phyloP scores from a whole-genome alignment of 2,113 vertebrate species.

The Tichodroma muraria region DNA sequence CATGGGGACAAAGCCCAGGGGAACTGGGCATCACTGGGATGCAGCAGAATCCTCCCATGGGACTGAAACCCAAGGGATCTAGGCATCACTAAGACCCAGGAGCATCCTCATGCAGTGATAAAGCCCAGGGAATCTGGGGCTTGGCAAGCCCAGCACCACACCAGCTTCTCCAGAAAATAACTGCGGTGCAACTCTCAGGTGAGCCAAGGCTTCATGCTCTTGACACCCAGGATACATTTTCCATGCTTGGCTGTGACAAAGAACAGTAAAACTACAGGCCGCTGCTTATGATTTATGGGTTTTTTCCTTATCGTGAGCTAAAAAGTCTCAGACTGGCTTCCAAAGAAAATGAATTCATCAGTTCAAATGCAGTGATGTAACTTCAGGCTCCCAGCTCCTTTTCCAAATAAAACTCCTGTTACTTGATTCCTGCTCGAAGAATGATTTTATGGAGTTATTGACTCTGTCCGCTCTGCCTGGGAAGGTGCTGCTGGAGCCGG shows the following conservation, averaged over 20 bases:
- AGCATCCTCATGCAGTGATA: not conserved
- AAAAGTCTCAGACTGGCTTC: conserved; percentile 25
- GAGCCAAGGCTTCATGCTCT: not conserved
- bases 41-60: not conserved
- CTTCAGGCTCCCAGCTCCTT: conserved; percentile 33
- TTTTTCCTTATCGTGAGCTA: conserved; percentile 28
- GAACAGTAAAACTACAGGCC: not conserved
- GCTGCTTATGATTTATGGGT: conserved; percentile 30
- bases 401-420: conserved; percentile 54
- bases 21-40: not conserved
- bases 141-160: not conserved
- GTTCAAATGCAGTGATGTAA: conserved; percentile 35
- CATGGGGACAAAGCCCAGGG: fast-evolving
- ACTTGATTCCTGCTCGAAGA: not conserved
- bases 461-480: not conserved
- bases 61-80: not conserved
- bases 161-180: not conserved
- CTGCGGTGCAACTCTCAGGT: not conserved
- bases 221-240: not conserved
- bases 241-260: not conserved
- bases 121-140: not conserved
- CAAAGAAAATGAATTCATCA: conserved; percentile 52
- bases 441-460: conserved; percentile 22
- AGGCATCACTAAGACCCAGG: not conserved
- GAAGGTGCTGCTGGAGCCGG: not conserved